phyloP scores from a whole-genome alignment of 1,140 invertebrate genomes.

The Panagrolaimus sp. region DNA sequence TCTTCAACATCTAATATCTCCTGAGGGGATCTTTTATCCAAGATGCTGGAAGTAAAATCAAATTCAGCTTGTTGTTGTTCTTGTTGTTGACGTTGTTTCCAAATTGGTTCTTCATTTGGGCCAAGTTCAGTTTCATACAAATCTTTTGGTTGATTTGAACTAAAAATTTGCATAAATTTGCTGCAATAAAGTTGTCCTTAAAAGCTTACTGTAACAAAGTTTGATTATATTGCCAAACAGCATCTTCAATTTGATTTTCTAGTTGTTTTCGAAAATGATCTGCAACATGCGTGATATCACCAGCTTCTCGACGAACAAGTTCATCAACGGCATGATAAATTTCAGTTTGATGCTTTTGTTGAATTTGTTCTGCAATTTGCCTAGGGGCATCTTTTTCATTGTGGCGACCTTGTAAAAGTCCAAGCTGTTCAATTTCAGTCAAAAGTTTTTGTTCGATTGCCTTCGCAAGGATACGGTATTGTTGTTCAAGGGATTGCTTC shows the following conservation, averaged over 20 bases:
- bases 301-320: constrained; percentile 3
- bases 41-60: not conserved
- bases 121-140: not conserved
- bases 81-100: not conserved
- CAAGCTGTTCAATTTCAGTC: constrained; percentile 4
- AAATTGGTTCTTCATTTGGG: not conserved
- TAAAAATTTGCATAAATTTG: no score
- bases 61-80: not conserved
- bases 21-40: not conserved
- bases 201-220: not conserved
- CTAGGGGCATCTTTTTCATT: not conserved
- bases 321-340: constrained; percentile 11
- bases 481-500: not conserved
- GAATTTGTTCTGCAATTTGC: not conserved
- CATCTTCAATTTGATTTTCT: constrained; percentile 22
- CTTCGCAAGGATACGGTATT: not conserved
- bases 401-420: not conserved
- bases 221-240: constrained; percentile 15
- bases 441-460: constrained; percentile 1
- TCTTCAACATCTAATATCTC: not conserved
- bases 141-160: not conserved
- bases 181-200: no score
- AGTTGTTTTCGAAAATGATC: constrained; percentile 8
- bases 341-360: not conserved
- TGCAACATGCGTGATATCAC: not conserved